A percentile compares a stretch with the other conserved stretches of the same genome.
Conservation (phyloP, 2,797 vertebrate species). For the Hippocampus kuda region DNA sequence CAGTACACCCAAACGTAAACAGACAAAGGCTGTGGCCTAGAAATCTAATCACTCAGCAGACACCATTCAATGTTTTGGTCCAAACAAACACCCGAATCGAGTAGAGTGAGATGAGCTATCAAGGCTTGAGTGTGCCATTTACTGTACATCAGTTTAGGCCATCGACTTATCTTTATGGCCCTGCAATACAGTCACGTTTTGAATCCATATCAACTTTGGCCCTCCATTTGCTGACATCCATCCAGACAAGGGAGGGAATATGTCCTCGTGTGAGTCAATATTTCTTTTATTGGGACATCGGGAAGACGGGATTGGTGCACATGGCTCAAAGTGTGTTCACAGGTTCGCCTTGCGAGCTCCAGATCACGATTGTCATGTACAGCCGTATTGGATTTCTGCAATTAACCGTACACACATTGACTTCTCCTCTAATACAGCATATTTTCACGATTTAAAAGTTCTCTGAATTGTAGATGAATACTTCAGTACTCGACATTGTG, state of each 20-base stretch:
- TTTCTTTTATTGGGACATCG: constrained; percentile 7
- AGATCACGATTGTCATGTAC: background rate
- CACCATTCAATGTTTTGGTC: background rate
- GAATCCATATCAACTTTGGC: constrained; percentile 11
- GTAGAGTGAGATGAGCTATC: constrained; percentile 14
- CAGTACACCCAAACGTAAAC: background rate
- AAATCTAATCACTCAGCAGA: background rate
- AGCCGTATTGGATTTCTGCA: no score
- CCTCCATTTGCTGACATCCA: background rate
- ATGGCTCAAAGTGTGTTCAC: background rate
- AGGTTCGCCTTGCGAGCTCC: background rate
- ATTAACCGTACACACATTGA: no score
- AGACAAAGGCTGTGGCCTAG: background rate
- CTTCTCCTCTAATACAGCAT: no score
- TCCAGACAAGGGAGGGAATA: constrained; percentile 8
- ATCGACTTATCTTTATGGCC: constrained; percentile 44
- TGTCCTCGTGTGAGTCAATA: background rate
- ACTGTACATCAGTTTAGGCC: constrained; percentile 6
- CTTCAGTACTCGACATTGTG: no score
- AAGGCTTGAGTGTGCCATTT: constrained; percentile 8
- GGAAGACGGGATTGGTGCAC: background rate
- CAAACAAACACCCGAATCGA: constrained; percentile 15
- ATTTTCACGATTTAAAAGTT: no score
- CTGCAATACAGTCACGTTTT: constrained; percentile 19
- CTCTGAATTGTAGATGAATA: no score